Evolutionary conservation across 2,113 vertebrate species (phyloP), one percentile per base, ranked within the genome.

Genomic region (Phrynosoma blainvillii): DNA sequence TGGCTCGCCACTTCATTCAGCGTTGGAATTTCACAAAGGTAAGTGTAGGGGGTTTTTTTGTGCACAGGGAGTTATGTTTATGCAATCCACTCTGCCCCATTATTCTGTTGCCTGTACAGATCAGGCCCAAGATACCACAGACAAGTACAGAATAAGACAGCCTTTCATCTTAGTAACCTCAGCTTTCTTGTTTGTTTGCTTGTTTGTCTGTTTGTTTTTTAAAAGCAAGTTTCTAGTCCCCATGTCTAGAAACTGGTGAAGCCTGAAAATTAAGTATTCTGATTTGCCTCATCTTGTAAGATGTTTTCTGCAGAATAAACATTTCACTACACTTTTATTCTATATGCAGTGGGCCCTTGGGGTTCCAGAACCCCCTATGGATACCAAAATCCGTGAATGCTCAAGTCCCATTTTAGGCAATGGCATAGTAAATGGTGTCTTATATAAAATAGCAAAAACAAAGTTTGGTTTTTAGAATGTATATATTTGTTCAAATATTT

Each of bases 11-110:
- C 91, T 99, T 99, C 79, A 99, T 99, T 94, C 99, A 99, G 92
- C 97, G 99, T 82, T 99, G 99, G 99, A 99, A 99, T 92, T 99
- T 99, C 96, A 98, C 98, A 0, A 99, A 99, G 98, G 99, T 99
- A 65, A 2, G 23, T 0, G 32, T 85, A 62, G 13, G 59, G 27
- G 1, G n/a, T 32, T 59, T 16, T 7, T 21, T 42, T 20, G 32
- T 30, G 65, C 21, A 36, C 32, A 25, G n/a, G 11, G n/a, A 13
- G 18, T 25, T 36, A 14, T 25, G 20, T 36, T n/a, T 79, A 30
- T n/a, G 18, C 40, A 56, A 3, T 77, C 40, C 30, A 32, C 18
- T 75, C 74, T 47, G 42, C 11, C 5, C 20, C 36, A 23, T 42
- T 23, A 54, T 30, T 54, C 75, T 47, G 18, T 18, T 40, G 16